phyloP scores from a whole-genome alignment of 2,888 invertebrate species.

The Ophion costatus region DNA sequence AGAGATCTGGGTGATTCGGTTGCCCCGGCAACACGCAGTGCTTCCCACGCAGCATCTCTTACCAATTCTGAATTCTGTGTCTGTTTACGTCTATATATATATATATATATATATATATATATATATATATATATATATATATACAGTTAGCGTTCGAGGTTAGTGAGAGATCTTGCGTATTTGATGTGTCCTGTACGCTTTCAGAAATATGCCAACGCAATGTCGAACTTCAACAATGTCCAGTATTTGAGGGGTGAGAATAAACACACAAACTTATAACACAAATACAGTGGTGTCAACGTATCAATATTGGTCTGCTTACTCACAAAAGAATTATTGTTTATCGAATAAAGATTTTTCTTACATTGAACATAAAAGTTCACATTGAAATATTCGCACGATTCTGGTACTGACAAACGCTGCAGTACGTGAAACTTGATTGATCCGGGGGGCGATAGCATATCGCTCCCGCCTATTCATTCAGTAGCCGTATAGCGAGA shows the following conservation, averaged over 20 bases:
- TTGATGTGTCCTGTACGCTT: neutral
- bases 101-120: neutral
- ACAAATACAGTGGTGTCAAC: neutral
- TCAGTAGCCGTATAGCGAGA: too few species aligned
- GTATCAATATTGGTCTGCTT: neutral
- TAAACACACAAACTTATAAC: slow-evolving; percentile 19
- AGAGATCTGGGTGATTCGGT: slow-evolving; percentile 77
- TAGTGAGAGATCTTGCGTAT: neutral
- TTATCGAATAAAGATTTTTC: too few species aligned
- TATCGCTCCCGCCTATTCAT: too few species aligned
- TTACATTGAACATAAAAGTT: too few species aligned
- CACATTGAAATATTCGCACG: too few species aligned
- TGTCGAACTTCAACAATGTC: neutral
- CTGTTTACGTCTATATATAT: neutral
- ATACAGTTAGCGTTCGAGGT: neutral
- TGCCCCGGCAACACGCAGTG: slow-evolving; percentile 76
- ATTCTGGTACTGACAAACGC: too few species aligned
- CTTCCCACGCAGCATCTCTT: slow-evolving; percentile 74
- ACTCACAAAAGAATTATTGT: neutral
- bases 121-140: neutral
- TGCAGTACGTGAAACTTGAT: too few species aligned
- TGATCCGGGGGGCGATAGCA: too few species aligned
- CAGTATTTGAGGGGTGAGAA: slow-evolving; percentile 3
- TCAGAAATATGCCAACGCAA: slow-evolving; percentile 4
- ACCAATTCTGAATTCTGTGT: slow-evolving; percentile 30